phyloP scores from a whole-genome alignment of 2,888 invertebrate genomes.

The Rhyacophila evoluta region DNA sequence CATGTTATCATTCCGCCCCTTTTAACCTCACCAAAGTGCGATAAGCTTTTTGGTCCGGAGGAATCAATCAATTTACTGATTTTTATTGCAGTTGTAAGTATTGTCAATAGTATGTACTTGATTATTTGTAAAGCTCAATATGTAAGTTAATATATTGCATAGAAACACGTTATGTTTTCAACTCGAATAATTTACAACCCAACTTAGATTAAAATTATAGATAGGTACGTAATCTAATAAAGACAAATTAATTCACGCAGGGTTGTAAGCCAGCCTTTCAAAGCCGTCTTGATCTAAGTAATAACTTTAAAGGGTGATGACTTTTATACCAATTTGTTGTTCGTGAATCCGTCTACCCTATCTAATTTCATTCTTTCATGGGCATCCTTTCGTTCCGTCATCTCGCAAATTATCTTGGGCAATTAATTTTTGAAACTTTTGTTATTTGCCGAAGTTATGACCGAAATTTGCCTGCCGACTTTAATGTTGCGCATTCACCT shows the following conservation, averaged over 20 bases:
- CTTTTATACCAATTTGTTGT: conserved; percentile 16
- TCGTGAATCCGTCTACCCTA: conserved; percentile 6
- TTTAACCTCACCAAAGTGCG: too few species aligned
- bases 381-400: conserved; percentile 47
- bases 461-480: conserved; percentile 29
- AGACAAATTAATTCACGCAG: not conserved
- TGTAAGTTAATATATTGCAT: too few species aligned
- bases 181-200: too few species aligned
- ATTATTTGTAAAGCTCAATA: too few species aligned
- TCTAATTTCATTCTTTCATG: conserved; percentile 46
- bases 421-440: conserved; percentile 52
- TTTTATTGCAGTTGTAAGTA: too few species aligned
- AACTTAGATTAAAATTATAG: too few species aligned
- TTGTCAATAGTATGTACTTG: too few species aligned
- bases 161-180: too few species aligned
- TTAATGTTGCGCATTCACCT: conserved; percentile 34
- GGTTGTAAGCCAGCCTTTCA: not conserved
- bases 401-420: conserved; percentile 52
- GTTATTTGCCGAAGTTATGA: conserved; percentile 43
- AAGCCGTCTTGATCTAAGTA: not conserved
- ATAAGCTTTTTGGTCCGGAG: too few species aligned
- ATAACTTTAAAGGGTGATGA: not conserved
- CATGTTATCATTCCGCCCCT: too few species aligned
- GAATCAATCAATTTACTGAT: too few species aligned
- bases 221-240: not conserved